A percentile compares a stretch with the other conserved stretches of the same genome.
Evolutionary conservation across 2,888 invertebrate species (phyloP).

Genomic region (Frankliniella fusca): DNA sequence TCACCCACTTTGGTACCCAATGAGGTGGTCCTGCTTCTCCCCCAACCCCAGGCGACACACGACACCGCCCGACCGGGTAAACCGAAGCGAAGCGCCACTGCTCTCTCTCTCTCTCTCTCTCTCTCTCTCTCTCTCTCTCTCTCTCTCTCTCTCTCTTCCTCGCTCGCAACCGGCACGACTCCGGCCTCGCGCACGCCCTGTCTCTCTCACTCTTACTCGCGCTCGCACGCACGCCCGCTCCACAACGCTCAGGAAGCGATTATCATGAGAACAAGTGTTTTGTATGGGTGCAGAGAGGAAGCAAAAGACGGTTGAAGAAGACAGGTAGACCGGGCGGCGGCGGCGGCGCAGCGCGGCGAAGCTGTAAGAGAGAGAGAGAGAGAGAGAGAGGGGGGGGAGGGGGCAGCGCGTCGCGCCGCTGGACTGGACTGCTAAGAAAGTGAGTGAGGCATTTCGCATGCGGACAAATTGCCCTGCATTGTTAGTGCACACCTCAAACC

Average conservation of each 20-base stretch:
- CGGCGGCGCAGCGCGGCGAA: neutral
- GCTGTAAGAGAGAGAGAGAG: neutral
- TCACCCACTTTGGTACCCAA: neutral
- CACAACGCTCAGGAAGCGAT: conserved; percentile 21
- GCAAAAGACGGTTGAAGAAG: conserved; percentile 20
- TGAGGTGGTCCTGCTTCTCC: too few species aligned
- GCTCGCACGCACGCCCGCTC: neutral
- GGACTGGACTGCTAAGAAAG: neutral
- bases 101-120: neutral
- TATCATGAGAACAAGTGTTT: conserved; percentile 26
- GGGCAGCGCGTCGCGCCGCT: neutral
- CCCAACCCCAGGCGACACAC: neutral
- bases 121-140: neutral
- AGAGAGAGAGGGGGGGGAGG: neutral
- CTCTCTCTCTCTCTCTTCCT: neutral
- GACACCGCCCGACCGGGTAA: neutral
- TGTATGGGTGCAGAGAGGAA: conserved; percentile 24
- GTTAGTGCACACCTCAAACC: neutral
- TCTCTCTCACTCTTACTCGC: neutral
- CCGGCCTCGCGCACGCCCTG: neutral
- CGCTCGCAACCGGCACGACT: neutral
- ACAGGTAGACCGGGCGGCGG: neutral
- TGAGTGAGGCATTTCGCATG: neutral
- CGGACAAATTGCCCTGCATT: conserved; percentile 7
- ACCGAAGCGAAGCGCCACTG: neutral